Conservation (phyloP, 2,888 invertebrate genomes). For the Diogma glabrata region DNA sequence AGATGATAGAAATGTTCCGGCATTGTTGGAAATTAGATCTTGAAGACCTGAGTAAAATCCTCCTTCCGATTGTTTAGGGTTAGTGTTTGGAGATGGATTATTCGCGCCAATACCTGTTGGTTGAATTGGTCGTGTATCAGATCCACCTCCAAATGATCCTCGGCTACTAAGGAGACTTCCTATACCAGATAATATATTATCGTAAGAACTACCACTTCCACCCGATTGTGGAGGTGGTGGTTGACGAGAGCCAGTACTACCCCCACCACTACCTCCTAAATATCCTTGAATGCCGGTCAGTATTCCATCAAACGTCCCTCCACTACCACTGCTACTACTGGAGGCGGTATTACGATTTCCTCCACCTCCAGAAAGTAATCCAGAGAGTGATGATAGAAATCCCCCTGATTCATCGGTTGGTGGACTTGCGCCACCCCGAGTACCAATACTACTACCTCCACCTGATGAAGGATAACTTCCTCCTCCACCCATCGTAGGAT, state of each 20-base stretch:
- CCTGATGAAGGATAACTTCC: background rate
- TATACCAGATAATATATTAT: conserved; percentile 3
- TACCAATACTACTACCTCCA: background rate
- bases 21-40: conserved; percentile 6
- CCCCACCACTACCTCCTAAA: conserved; percentile 21
- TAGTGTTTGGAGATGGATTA: conserved; percentile 9
- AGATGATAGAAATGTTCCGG: conserved; percentile 4
- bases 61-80: conserved; percentile 16
- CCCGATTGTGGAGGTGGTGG: background rate
- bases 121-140: conserved; percentile 5
- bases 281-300: background rate
- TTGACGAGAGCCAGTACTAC: conserved; percentile 3
- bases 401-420: background rate
- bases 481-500: too few species aligned
- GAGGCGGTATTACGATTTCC: conserved; percentile 33
- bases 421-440: background rate
- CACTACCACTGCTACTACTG: conserved; percentile 9
- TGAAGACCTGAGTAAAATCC: conserved; percentile 6
- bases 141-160: conserved; percentile 13
- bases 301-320: conserved; percentile 4
- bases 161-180: conserved; percentile 10
- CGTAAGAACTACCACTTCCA: conserved; percentile 4
- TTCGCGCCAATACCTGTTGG: conserved; percentile 9
- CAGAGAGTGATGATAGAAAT: background rate
- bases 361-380: conserved; percentile 19